Conservation (phyloP, 2,113 vertebrate genomes). For the Bucco capensis region DNA sequence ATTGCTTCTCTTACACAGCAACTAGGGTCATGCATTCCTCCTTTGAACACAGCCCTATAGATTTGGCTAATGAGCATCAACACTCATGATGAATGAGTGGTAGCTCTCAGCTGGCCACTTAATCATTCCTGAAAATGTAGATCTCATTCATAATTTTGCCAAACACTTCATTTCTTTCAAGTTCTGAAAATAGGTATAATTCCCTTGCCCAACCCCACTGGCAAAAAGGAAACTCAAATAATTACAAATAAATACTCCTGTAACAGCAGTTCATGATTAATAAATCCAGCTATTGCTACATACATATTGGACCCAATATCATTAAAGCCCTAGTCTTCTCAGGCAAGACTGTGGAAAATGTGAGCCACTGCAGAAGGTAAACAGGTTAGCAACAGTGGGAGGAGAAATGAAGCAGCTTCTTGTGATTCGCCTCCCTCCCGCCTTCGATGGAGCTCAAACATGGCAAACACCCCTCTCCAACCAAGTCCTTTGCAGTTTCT, state of each 20-base stretch:
- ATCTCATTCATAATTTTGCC: neutral
- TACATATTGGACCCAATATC: neutral
- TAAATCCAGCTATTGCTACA: conserved; percentile 27
- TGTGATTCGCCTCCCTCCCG: neutral
- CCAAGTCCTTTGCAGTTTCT: neutral
- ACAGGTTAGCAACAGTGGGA: neutral
- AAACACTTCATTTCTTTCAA: neutral
- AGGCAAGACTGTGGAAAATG: conserved; percentile 10
- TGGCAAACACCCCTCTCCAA: neutral
- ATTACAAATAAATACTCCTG: neutral
- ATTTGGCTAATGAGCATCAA: neutral
- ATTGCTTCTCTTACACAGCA: neutral
- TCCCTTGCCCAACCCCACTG: neutral
- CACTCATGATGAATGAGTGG: neutral
- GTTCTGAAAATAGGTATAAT: neutral
- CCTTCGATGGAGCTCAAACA: neutral
- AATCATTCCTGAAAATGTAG: neutral
- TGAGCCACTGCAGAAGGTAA: neutral
- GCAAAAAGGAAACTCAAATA: neutral
- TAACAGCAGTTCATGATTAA: conserved; percentile 3
- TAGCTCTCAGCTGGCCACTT: neutral
- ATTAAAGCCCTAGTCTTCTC: neutral
- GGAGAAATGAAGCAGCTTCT: neutral
- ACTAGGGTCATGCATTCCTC: neutral
- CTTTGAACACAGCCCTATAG: neutral